A percentile compares a stretch with the other conserved stretches of the same genome.
phyloP scores from a whole-genome alignment of 2,797 vertebrate genomes.

The Dendrocincla fuliginosa region DNA sequence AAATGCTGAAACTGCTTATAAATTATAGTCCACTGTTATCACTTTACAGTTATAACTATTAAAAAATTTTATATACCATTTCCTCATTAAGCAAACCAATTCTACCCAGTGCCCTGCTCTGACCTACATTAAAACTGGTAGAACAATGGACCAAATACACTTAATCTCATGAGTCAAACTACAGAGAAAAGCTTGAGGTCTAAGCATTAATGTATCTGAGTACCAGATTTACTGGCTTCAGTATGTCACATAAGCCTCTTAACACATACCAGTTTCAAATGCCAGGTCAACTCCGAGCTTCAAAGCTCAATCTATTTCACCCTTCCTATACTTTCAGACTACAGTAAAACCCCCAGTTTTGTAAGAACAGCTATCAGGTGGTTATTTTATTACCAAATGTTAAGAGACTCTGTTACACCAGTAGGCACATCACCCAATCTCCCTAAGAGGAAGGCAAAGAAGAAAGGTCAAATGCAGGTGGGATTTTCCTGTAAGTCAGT shows the following conservation, averaged over 20 bases:
- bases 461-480: not conserved
- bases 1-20: not conserved
- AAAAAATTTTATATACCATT: constrained; percentile 28
- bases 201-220: constrained; percentile 24
- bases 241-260: constrained; percentile 17
- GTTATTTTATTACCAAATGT: not conserved
- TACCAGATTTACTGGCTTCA: constrained; percentile 29
- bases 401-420: not conserved
- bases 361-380: not conserved
- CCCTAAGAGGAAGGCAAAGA: not conserved
- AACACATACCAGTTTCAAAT: not conserved
- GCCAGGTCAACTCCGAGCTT: not conserved
- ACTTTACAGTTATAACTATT: constrained; percentile 15
- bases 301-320: not conserved
- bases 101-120: constrained; percentile 2
- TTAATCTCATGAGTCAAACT: not conserved
- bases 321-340: not conserved
- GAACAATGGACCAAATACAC: constrained; percentile 21
- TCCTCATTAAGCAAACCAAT: constrained; percentile 45
- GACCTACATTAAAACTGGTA: constrained; percentile 42
- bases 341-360: not conserved
- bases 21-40: not conserved
- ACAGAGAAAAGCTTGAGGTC: not conserved
- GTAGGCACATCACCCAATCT: not conserved
- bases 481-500: not conserved